A percentile compares a stretch with the other conserved stretches of the same genome.
Conservation (phyloP, 2,113 vertebrate genomes). For the Psettodes erumei region DNA sequence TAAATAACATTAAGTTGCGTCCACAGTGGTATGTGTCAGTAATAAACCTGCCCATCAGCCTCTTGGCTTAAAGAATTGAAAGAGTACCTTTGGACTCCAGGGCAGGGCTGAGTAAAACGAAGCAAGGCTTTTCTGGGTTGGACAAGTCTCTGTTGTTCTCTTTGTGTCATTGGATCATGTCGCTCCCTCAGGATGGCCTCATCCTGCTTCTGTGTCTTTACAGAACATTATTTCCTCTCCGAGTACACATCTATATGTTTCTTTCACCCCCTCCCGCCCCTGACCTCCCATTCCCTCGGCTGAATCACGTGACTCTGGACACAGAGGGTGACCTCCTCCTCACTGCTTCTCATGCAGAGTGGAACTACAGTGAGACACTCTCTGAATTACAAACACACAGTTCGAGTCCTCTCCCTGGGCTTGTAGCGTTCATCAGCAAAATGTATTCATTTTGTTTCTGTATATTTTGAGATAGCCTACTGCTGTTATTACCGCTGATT, state of each 20-base stretch:
- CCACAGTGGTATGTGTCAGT: conserved; percentile 20
- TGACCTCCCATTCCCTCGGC: conserved; percentile 33
- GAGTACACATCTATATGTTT: conserved; percentile 27
- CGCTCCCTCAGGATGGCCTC: conserved; percentile 10
- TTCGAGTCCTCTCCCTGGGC: conserved; percentile 14
- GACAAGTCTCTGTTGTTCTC: conserved; percentile 28
- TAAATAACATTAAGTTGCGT: conserved; percentile 15
- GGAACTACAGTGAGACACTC: conserved; percentile 48
- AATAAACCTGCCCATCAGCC: conserved; percentile 33
- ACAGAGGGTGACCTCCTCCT: conserved; percentile 68
- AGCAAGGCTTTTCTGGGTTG: not conserved
- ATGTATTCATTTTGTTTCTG: not conserved
- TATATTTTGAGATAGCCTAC: not conserved
- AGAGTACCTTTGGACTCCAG: conserved; percentile 61
- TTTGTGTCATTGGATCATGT: conserved; percentile 35
- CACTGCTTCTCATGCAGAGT: conserved; percentile 62
- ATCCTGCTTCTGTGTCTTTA: conserved; percentile 42
- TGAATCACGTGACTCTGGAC: conserved; percentile 70
- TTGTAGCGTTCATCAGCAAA: conserved; percentile 18
- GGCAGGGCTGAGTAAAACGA: conserved; percentile 6
- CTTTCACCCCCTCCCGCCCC: conserved; percentile 6
- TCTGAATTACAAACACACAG: conserved; percentile 64
- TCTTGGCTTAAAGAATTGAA: conserved; percentile 1
- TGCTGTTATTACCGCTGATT: not conserved
- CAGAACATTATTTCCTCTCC: conserved; percentile 53